These are phyloP conservation scores for Dromiciops gliroides DNA, from an alignment of 2,113 vertebrate genomes.

Conservation along the genomic window DNA sequence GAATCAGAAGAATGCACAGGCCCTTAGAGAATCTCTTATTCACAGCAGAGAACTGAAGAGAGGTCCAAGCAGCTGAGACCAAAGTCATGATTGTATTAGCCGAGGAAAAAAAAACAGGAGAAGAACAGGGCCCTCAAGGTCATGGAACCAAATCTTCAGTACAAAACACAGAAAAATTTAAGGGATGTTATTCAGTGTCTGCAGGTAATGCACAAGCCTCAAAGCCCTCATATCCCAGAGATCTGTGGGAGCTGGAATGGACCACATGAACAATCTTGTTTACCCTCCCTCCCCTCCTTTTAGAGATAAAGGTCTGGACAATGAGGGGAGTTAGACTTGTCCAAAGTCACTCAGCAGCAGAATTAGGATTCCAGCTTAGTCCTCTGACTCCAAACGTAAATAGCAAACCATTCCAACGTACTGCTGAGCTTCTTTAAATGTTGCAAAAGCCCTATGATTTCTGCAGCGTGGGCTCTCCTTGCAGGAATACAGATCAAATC, in stretches of 20 bases:
- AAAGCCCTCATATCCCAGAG: not conserved
- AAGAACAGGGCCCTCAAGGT: not conserved
- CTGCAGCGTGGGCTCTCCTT: not conserved
- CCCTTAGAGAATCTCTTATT: not conserved
- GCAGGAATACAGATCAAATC: not conserved
- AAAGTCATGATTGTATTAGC: not conserved
- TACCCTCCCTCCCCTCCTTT: not conserved
- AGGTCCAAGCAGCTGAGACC: not conserved
- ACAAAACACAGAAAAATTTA: too few relatives aligned
- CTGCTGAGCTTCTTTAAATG: not conserved
- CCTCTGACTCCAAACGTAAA: not conserved
- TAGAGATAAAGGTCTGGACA: not conserved
- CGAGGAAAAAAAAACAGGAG: not conserved
- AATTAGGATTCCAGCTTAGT: not conserved
- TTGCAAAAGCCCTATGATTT: not conserved
- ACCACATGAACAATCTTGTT: not conserved
- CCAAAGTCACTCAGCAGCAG: not conserved
- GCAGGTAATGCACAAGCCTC: not conserved
- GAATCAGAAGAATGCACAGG: not conserved
- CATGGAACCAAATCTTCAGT: not conserved
- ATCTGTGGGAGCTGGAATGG: not conserved
- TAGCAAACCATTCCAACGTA: not conserved
- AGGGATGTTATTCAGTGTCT: not conserved
- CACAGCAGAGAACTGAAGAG: not conserved
- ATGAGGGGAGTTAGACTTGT: not conserved